Conservation (phyloP, 2,888 invertebrate genomes). For the Ceratothoa steindachneri region DNA sequence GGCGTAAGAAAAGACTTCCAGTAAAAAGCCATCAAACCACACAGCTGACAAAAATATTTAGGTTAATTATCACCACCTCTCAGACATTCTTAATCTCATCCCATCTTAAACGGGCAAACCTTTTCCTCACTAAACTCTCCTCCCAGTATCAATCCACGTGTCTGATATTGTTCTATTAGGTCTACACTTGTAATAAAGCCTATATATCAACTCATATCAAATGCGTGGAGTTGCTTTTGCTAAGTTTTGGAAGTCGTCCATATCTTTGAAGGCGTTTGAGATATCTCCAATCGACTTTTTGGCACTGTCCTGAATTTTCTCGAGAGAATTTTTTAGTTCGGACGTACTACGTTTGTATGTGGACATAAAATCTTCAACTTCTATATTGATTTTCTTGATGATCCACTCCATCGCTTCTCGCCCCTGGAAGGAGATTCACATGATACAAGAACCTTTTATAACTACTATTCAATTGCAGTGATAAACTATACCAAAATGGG, state of each 20-base stretch:
- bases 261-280: slow-evolving; percentile 12
- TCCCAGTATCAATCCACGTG: too few relatives aligned
- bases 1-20: too few relatives aligned
- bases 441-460: too few relatives aligned
- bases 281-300: slow-evolving; percentile 41
- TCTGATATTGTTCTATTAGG: too few relatives aligned
- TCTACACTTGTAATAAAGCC: slow-evolving; percentile 3
- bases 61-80: too few relatives aligned
- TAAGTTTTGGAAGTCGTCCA: neutral
- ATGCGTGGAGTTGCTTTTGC: neutral
- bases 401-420: slow-evolving; percentile 92
- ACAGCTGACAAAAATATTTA: too few relatives aligned
- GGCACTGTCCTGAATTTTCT: slow-evolving; percentile 30
- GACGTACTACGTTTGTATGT: slow-evolving; percentile 41
- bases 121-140: too few relatives aligned
- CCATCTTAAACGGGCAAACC: too few relatives aligned
- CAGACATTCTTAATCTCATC: too few relatives aligned
- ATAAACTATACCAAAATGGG: neutral
- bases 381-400: slow-evolving; percentile 57
- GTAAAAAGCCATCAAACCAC: too few relatives aligned
- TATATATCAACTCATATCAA: neutral
- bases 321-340: slow-evolving; percentile 33
- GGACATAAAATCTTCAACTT: slow-evolving; percentile 38
- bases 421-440: slow-evolving; percentile 21
- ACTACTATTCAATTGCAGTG: neutral